Evolutionary conservation across 2,888 invertebrate species (phyloP), one percentile per base, ranked within the genome.

Genomic region (Dynastes hyllus): DNA sequence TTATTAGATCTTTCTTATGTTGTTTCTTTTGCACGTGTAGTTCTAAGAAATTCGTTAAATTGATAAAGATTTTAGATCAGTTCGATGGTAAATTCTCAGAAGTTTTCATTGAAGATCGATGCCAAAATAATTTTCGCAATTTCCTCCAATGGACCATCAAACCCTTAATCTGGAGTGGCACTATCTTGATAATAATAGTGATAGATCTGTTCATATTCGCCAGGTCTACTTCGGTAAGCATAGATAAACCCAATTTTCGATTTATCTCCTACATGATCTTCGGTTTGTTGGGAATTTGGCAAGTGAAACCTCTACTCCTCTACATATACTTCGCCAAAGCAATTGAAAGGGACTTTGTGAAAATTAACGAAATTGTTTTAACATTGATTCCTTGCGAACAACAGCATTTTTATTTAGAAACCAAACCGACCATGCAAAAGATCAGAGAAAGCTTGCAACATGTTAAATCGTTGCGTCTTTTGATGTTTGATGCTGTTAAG

Each of bases 241-340:
- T 67, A 9, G 6, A 45, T 16, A 6, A 37, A 8, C n/a, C 37
- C 8, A 13, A n/a, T n/a, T 1, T n/a, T 0, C 45, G 16, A 6
- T 0, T 40, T 9, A n/a, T 67, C 1, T 16, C 16, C 9, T 67
- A 45, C n/a, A 6, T 16, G 1, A 4, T 83, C 61, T 84, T 85
- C 70, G 83, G 84, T 22, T 66, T 82, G 61, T 76, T 84, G 29
- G 81, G 81, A 8, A 80, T 77, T n/a, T 85, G 85, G 84, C 84
- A 84, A 73, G 58, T 84, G 55, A 51, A 79, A 50, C 85, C 84
- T 2, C 76, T 82, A 22, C 77, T 84, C 8, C 63, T 84, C n/a
- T 85, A 84, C 69, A 78, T 81, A n/a, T 84, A 84, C 45, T 83
- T 85, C 71, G 80, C 81, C 8, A 65, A 78, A 6, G 79, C 63